A percentile compares a stretch with the other conserved stretches of the same genome.
phyloP scores from a whole-genome alignment of 1,140 invertebrate genomes.

The Bombus vancouverensis region DNA sequence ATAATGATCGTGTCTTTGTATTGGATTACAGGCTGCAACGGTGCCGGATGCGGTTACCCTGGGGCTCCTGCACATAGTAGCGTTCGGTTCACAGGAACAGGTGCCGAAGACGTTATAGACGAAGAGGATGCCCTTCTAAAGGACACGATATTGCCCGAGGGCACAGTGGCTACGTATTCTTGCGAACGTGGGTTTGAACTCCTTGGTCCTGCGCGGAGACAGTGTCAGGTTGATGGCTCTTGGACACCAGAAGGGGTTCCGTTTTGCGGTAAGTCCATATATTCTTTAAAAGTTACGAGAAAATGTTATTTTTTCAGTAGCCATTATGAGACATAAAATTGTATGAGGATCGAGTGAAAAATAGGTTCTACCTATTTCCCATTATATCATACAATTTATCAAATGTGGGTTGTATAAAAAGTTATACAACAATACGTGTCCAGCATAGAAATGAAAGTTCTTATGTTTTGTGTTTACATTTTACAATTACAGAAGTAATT shows the following conservation, averaged over 20 bases:
- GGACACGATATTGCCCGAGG: constrained; percentile 85
- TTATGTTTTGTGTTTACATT: too few species aligned
- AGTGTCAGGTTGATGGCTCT: constrained; percentile 88
- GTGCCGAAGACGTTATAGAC: constrained; percentile 77
- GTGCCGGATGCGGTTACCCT: constrained; percentile 90
- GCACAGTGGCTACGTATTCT: constrained; percentile 91
- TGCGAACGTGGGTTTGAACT: constrained; percentile 96
- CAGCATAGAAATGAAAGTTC: too few species aligned
- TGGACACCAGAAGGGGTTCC: constrained; percentile 97
- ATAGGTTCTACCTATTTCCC: too few species aligned
- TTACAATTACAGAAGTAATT: too few species aligned
- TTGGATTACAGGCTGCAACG: constrained; percentile 68
- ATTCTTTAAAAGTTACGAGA: neutral
- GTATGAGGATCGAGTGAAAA: too few species aligned
- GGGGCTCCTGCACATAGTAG: constrained; percentile 94
- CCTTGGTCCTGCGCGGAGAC: constrained; percentile 90
- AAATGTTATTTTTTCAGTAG: too few species aligned
- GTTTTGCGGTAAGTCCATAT: constrained; percentile 92
- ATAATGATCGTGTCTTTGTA: constrained; percentile 1
- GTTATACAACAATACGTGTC: too few species aligned
- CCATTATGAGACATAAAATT: too few species aligned
- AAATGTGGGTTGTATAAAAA: too few species aligned
- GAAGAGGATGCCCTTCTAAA: constrained; percentile 78
- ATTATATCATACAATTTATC: too few species aligned
- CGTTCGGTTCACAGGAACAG: constrained; percentile 87